Base-by-base conservation (phyloP, 1,140 invertebrate genomes). In the Heliconius nattereri region DNA sequence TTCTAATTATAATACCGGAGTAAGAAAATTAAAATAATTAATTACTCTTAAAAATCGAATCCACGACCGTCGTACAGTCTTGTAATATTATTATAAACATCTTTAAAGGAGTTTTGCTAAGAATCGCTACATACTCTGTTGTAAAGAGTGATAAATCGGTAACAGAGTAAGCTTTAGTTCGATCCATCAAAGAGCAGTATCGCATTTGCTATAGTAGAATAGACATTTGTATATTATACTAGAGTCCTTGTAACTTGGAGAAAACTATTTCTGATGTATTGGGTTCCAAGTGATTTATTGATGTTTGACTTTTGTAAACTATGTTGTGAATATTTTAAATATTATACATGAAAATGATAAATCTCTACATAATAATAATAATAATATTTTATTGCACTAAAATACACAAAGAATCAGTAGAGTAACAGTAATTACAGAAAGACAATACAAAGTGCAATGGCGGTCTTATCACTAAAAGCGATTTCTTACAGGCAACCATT, bases 101-200 rank as follows among this genome's bases (percentile, higher is more conserved):
- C n/a, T 60, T 23, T 60, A 23, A 60, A 60, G 20, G n/a, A 60
- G 7, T 11, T 60, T 60, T 60, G 9, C 54, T 9, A 57, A 57
- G 8, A n/a, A n/a, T 3, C 40, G 40, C 0, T n/a, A 19, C n/a
- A 23, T 23, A 57, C 20, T n/a, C 29, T 66, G 57, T 66, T 66
- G 3, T 5, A 66, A 66, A 66, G 60, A 66, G 29, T 66, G 60
- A 66, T 66, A 26, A 13, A 66, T 66, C 26, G 60, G 26, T 66
- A 66, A 29, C 29, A 66, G 60, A 66, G 37, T 16, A 26, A 23
- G 35, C 71, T 26, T 73, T 45, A 49, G 35, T 45, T 45, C 72
- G 37, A 73, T 45, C 37, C 11, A 73, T 73, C 71, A 73, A 37
- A 73, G 40, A n/a, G 16, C 71, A 37, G n/a, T 45, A 73, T 73